phyloP scores from a whole-genome alignment of 2,888 invertebrate species.

The Metalampra italica region DNA sequence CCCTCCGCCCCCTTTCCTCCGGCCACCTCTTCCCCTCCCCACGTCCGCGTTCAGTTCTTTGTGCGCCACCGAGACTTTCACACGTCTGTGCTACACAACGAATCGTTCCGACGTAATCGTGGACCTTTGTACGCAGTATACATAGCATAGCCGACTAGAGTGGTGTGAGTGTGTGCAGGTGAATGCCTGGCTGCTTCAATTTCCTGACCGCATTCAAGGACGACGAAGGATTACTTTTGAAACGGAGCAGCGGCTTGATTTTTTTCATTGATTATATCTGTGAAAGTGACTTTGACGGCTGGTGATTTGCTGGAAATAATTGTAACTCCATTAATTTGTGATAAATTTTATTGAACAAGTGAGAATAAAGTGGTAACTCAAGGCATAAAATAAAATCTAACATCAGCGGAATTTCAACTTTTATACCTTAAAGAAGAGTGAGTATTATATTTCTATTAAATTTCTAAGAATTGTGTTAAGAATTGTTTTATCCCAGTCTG shows the following conservation, averaged over 20 bases:
- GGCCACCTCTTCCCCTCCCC: slow-evolving; percentile 28
- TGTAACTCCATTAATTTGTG: slow-evolving; percentile 28
- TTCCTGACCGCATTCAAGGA: slow-evolving; percentile 55
- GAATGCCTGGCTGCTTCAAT: slow-evolving; percentile 44
- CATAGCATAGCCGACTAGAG: slow-evolving; percentile 42
- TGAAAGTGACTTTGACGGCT: slow-evolving; percentile 44
- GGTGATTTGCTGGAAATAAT: slow-evolving; percentile 19
- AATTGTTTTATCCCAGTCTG: neutral
- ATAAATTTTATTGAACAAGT: slow-evolving; percentile 3
- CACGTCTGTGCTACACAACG: slow-evolving; percentile 52
- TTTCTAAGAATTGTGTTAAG: neutral
- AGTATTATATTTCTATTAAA: slow-evolving; percentile 2
- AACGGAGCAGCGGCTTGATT: slow-evolving; percentile 30
- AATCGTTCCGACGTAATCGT: slow-evolving; percentile 49
- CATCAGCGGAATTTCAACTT: neutral
- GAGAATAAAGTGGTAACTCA: neutral
- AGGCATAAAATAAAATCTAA: neutral
- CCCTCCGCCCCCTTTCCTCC: slow-evolving; percentile 32
- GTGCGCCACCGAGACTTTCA: slow-evolving; percentile 64
- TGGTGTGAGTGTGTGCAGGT: slow-evolving; percentile 57
- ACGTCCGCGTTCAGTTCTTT: slow-evolving; percentile 72
- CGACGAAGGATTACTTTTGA: slow-evolving; percentile 33
- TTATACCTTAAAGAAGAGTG: slow-evolving; percentile 4
- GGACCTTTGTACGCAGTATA: slow-evolving; percentile 37
- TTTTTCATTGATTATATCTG: slow-evolving; percentile 36